Evolutionary conservation across 2,113 vertebrate species (phyloP).

Genomic region (Ceratotherium simum): DNA sequence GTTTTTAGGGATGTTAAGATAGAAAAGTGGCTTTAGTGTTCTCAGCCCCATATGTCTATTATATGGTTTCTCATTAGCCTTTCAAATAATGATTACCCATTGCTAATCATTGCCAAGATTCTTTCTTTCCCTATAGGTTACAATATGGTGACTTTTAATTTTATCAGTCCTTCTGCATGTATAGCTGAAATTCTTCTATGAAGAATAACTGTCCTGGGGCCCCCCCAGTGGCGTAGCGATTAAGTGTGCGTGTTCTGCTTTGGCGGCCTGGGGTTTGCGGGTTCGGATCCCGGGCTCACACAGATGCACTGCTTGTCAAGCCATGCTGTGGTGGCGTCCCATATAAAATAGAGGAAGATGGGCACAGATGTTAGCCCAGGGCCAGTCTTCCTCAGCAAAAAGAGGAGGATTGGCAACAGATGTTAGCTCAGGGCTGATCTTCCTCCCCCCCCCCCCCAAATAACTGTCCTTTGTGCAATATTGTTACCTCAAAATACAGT

Average conservation of each 20-base stretch:
- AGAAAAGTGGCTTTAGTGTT: neutral
- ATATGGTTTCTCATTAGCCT: accelerated
- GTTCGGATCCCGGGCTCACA: too few relatives aligned
- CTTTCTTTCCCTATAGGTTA: neutral
- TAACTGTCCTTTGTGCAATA: neutral
- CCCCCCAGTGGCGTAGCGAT: too few relatives aligned
- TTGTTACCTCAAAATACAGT: neutral
- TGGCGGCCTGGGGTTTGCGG: too few relatives aligned
- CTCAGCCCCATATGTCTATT: accelerated
- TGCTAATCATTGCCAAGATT: neutral
- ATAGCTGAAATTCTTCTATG: neutral
- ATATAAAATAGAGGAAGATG: too few relatives aligned
- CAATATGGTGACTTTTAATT: neutral
- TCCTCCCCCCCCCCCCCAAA: neutral
- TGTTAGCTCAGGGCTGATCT: too few relatives aligned
- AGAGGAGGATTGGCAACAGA: too few relatives aligned
- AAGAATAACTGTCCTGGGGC: neutral
- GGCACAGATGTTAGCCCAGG: too few relatives aligned
- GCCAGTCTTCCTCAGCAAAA: too few relatives aligned
- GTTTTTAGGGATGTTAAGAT: neutral
- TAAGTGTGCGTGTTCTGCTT: too few relatives aligned
- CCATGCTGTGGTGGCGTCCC: too few relatives aligned
- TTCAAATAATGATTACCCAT: neutral
- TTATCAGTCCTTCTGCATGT: neutral
- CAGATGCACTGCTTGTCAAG: too few relatives aligned